Conservation (phyloP, 2,888 invertebrate species). For the Perizoma affinitatum region DNA sequence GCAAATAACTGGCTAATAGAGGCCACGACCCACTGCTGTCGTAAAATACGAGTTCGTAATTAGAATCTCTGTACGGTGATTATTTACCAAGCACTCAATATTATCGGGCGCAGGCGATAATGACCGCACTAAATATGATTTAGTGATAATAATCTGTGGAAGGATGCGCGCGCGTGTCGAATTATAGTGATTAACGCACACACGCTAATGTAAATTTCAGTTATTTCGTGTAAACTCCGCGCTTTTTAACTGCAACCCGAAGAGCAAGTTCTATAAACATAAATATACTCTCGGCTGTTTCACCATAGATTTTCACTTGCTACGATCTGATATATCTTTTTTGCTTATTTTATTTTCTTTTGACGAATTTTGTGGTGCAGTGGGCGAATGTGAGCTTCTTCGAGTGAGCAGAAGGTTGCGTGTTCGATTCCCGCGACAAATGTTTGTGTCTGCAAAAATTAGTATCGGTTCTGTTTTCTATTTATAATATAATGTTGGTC, state of each 20-base stretch:
- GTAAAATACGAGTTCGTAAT: conserved; percentile 35
- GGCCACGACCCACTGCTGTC: conserved; percentile 24
- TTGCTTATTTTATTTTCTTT: too few relatives aligned
- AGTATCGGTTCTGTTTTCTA: too few relatives aligned
- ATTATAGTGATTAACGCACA: conserved; percentile 41
- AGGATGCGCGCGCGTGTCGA: conserved; percentile 40
- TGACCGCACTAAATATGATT: conserved; percentile 48
- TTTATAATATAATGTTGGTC: too few relatives aligned
- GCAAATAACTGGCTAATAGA: conserved; percentile 32
- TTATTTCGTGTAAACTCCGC: background rate
- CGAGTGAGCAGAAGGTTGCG: too few relatives aligned
- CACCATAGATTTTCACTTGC: too few relatives aligned
- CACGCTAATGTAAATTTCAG: conserved; percentile 32
- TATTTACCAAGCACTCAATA: conserved; percentile 45
- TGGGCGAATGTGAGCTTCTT: too few relatives aligned
- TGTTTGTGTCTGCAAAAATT: too few relatives aligned
- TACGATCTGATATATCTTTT: too few relatives aligned
- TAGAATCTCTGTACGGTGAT: conserved; percentile 39
- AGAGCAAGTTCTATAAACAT: too few relatives aligned
- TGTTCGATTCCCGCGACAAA: too few relatives aligned
- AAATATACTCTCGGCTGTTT: too few relatives aligned
- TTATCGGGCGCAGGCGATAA: conserved; percentile 40
- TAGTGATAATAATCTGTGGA: conserved; percentile 46
- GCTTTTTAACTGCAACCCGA: background rate
- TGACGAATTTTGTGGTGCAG: too few relatives aligned